phyloP scores from a whole-genome alignment of 2,888 invertebrate species.

The Deladenus siricidicola region DNA sequence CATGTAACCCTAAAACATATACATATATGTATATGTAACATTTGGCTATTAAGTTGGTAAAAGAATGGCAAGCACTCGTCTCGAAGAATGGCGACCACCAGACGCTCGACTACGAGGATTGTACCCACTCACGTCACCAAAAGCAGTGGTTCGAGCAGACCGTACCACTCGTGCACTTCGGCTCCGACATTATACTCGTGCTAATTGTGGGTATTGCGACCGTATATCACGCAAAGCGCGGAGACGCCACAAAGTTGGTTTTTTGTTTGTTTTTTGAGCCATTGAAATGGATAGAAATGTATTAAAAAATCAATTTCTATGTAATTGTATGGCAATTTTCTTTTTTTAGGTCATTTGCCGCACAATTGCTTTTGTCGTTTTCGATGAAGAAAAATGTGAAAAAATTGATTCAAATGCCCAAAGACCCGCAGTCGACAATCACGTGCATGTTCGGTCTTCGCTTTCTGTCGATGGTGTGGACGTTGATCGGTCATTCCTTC shows the following conservation, averaged over 20 bases:
- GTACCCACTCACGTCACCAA: conserved; percentile 38
- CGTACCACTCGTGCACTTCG: conserved; percentile 46
- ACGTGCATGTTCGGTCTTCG: conserved; percentile 51
- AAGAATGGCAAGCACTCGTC: conserved; percentile 40
- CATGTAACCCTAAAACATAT: not conserved
- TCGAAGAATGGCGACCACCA: conserved; percentile 30
- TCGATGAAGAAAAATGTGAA: conserved; percentile 44
- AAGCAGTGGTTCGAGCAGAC: conserved; percentile 46
- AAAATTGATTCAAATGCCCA: conserved; percentile 45
- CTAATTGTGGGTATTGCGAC: conserved; percentile 46
- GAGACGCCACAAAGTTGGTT: conserved; percentile 40
- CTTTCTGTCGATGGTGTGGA: conserved; percentile 52
- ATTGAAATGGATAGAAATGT: not conserved
- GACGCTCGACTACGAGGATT: conserved; percentile 43
- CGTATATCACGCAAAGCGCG: conserved; percentile 43
- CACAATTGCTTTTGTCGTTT: conserved; percentile 46
- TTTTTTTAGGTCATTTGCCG: conserved; percentile 35
- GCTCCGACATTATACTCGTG: conserved; percentile 41
- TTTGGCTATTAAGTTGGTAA: conserved; percentile 33
- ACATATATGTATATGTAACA: not conserved
- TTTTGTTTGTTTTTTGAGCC: not conserved
- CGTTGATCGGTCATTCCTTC: conserved; percentile 51
- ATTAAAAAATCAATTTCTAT: not conserved
- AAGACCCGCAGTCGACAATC: conserved; percentile 49
- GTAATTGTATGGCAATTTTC: not conserved